Base-by-base conservation (phyloP, 2,797 vertebrate species). In the Hyperoplus immaculatus region DNA sequence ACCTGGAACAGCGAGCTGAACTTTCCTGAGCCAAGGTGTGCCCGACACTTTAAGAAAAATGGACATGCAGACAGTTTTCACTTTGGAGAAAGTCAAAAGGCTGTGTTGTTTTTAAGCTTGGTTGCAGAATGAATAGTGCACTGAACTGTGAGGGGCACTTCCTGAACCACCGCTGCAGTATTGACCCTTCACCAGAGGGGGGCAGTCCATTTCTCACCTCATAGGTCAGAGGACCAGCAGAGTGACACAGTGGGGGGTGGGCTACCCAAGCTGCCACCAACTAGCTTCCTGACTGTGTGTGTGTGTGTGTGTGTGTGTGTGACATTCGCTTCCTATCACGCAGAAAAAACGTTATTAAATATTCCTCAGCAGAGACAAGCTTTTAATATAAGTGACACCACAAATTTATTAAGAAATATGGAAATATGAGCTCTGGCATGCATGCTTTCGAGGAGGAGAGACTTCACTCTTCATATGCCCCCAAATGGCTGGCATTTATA, bases 171-270 rank as follows among this genome's bases (percentile, higher is more conserved):
- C 39, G 13, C 82, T 95, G 94, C 89, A 95, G 84, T 95, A 43
- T 76, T 94, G 92, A 95, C 93, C 94, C 88, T 72, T 86, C 64
- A 51, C 94, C 95, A 94, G 91, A 91, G 92, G 95, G 90, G 90
- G 94, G 93, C 93, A 87, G 91, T 66, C 86, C 51, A 46, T 64
- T 72, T 72, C 86, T 82, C 80, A 83, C 79, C 86, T 88, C 75
- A n/a, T 49, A 73, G 90, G 93, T 93, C 91, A 92, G 8, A 58
- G 56, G 62, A 79, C 45, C 85, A 75, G 87, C 41, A 29, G 78
- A 77, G 83, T 69, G 84, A 69, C 90, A 60, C 91, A 81, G 90
- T 72, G n/a, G 94, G 90, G 82, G 85, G 79, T 62, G 71, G 80
- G 76, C 66, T 8, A 69, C 80, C 86, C 90, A 85, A 93, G 89